Conservation (phyloP, 2,888 invertebrate genomes). For the Candidula unifasciata region DNA sequence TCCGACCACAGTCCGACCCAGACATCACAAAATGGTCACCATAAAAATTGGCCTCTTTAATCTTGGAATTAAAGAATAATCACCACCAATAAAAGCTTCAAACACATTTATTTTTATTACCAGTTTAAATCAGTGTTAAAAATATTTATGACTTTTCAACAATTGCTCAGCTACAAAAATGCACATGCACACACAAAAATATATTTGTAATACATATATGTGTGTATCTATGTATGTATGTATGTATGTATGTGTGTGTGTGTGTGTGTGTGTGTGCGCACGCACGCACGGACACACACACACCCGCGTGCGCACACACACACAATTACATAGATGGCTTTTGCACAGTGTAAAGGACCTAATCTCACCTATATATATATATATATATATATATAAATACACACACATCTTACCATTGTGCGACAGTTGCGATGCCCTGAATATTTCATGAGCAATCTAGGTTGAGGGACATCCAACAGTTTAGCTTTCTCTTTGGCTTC, state of each 20-base stretch:
- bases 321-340: too few species aligned
- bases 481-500: slow-evolving; percentile 70
- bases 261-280: too few species aligned
- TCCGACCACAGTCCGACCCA: slow-evolving; percentile 92
- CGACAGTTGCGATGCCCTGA: slow-evolving; percentile 88
- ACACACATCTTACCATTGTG: slow-evolving; percentile 77
- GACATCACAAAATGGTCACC: slow-evolving; percentile 88
- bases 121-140: background rate
- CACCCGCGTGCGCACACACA: too few species aligned
- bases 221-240: too few species aligned
- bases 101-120: background rate
- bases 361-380: too few species aligned
- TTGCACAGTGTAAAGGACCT: too few species aligned
- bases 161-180: too few species aligned
- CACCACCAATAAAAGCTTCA: slow-evolving; percentile 53
- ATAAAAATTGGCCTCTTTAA: slow-evolving; percentile 92
- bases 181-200: too few species aligned
- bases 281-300: too few species aligned
- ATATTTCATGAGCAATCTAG: slow-evolving; percentile 83
- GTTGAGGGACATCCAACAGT: slow-evolving; percentile 68
- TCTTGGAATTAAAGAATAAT: slow-evolving; percentile 80
- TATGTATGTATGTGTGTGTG: too few species aligned
- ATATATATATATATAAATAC: too few species aligned
- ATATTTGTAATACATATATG: too few species aligned
- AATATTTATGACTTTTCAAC: background rate